Evolutionary conservation across 2,888 invertebrate species (phyloP), one percentile per base, ranked within the genome.

Genomic region (Neoascia interrupta): DNA sequence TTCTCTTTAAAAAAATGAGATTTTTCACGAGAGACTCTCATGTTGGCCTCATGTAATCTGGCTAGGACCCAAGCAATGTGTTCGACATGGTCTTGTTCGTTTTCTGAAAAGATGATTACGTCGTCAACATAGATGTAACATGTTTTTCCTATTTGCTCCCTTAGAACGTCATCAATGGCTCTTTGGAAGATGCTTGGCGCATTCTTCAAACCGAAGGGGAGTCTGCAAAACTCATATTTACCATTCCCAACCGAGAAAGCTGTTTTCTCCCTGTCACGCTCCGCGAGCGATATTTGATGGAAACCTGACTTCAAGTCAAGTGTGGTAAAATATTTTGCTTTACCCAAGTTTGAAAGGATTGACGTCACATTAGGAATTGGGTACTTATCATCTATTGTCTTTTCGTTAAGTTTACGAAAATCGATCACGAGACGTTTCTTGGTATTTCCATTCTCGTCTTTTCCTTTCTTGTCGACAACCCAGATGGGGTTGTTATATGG

Each of bases 231-330:
- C 36, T 63, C 63, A 19, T 63, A 54, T 26, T 63, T 61, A 3
- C 54, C 63, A 26, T 45, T 60, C 8, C 47, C 45, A 1, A 45
- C 15, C 18, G 16, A 28, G 13, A 51, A 51, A 2, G 5, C n/a
- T 2, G 47, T 49, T 49, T 49, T 49, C 13, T n/a, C 28, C 1
- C 26, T 49, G 66, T 86, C 85, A 36, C 82, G 47, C 3, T 75
- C 61, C 39, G 83, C 31, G 75, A 87, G 82, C 53, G 70, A 15
- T 10, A 88, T 85, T 81, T 88, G 87, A 64, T 88, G 87, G 75
- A 85, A 88, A 0, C 87, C 87, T 2, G 83, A 83, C 1, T 86
- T 84, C n/a, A 88, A 54, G 75, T 88, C 88, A 23, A 88, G 26
- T 0, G 85, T 85, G 1, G 86, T 83, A 54, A 87, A 88, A 76